A percentile compares a stretch with the other conserved stretches of the same genome.
Conservation (phyloP, 2,888 invertebrate genomes). For the Tetheella fluctuosa region DNA sequence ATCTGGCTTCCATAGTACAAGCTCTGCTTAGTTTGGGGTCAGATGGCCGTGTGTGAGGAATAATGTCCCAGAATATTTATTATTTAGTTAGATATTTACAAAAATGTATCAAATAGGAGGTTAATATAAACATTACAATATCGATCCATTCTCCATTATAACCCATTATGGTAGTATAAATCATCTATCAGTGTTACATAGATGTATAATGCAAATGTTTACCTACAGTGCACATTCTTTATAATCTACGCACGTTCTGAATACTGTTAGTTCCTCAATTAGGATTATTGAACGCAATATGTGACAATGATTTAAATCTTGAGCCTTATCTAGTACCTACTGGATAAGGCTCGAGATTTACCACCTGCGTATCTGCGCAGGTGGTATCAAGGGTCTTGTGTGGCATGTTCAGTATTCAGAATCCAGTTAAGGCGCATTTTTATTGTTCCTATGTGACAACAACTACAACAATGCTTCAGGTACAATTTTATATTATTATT, state of each 20-base stretch:
- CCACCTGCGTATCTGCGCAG: too few species aligned
- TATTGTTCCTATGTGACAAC: background rate
- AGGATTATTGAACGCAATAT: background rate
- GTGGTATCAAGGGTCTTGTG: background rate
- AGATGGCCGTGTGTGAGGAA: too few species aligned
- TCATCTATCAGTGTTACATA: background rate
- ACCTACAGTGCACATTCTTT: background rate
- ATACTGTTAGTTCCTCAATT: constrained; percentile 7
- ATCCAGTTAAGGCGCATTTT: background rate
- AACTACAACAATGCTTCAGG: background rate
- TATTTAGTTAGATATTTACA: background rate
- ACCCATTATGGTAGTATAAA: background rate
- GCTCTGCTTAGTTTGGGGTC: too few species aligned
- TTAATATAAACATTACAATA: background rate
- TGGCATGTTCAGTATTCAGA: background rate
- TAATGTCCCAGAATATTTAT: too few species aligned
- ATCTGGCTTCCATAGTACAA: too few species aligned
- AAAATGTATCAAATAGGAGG: background rate
- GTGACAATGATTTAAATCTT: constrained; percentile 7
- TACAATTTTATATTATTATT: background rate
- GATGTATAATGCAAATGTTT: background rate
- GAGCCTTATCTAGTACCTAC: constrained; percentile 2
- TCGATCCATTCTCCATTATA: background rate
- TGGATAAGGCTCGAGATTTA: too few species aligned
- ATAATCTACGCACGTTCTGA: background rate